These are phyloP conservation scores for Nansenia antarctica DNA, from an alignment of 2,113 vertebrate species.

Conservation along the genomic window DNA sequence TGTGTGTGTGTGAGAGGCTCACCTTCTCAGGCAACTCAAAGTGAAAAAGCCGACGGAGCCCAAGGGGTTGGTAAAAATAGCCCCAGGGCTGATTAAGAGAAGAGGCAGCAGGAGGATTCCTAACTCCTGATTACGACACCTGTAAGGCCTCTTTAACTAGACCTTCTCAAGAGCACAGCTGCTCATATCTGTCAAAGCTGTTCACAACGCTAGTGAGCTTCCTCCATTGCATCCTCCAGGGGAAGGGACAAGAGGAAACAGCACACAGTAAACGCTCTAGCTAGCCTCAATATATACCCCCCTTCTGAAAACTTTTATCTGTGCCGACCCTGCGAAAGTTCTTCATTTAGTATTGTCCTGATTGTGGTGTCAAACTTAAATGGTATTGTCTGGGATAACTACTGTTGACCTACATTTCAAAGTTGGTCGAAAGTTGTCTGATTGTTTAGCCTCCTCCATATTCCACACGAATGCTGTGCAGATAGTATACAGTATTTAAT, in stretches of 20 bases:
- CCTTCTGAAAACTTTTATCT: constrained; percentile 39
- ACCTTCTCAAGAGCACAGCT: constrained; percentile 65
- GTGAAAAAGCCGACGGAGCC: constrained; percentile 68
- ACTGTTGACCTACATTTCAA: too few species aligned
- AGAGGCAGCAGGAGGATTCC: constrained; percentile 62
- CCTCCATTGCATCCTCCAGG: constrained; percentile 60
- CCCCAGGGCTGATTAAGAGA: constrained; percentile 74
- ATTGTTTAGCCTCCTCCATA: too few species aligned
- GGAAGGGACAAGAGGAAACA: constrained; percentile 49
- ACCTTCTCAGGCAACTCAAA: constrained; percentile 62
- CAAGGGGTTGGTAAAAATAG: constrained; percentile 75
- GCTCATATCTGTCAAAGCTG: constrained; percentile 73
- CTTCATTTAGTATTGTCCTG: too few species aligned
- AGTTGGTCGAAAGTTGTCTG: too few species aligned
- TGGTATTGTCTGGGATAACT: too few species aligned
- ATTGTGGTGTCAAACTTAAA: too few species aligned
- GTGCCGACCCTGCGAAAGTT: constrained; percentile 19
- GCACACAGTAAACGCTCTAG: constrained; percentile 46
- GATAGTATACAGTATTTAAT: too few species aligned
- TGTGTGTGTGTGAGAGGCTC: constrained; percentile 43
- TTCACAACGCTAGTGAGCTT: constrained; percentile 54
- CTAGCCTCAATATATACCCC: neutral
- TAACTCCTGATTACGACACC: constrained; percentile 77
- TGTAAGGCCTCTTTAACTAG: constrained; percentile 70
- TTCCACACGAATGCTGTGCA: neutral